Evolutionary conservation across 2,797 vertebrate genomes (phyloP), one percentile per base, ranked within the genome.

Genomic region (Hyperoplus lanceolatus): DNA sequence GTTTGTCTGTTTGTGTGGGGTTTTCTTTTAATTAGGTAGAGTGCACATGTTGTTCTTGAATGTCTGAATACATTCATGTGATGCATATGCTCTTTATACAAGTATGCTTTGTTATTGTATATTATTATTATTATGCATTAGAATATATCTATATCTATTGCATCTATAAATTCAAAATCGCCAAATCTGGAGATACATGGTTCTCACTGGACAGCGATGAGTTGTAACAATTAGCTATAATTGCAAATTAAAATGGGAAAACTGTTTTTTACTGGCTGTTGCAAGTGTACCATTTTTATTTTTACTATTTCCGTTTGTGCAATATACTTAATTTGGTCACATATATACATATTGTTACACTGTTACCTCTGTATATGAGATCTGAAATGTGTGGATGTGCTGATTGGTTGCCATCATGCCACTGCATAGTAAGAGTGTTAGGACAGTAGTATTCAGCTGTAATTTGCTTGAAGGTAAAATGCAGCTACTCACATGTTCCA

Each of bases 1-100:
- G 66, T 86, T 84, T 85, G 86, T 89, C 84, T 88, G 60, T 90
- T 86, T 84, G 81, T 70, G 70, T 42, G 79, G 46, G 77, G 50
- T 71, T 87, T 83, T 79, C 76, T 72, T 89, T 80, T 86, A 87
- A 86, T 83, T 74, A 59, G 62, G 13, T 18, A 36, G 15, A 78
- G 70, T 72, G 69, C 63, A 81, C 59, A 89, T 82, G 73, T 73
- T 83, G 53, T 72, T 80, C 73, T 69, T 76, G 53, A 46, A 50
- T 64, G 68, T 84, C 62, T 77, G 55, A 60, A 73, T 65, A 73
- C 61, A 59, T 68, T 21, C 48, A 71, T 43, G 21, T 41, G 45
- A 66, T 68, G 60, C 42, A 56, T 53, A 14, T 15, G 11, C 13
- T 39, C 10, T 8, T 15, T 15, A 4, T 76, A 8, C 6, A 65